Evolutionary conservation across 2,113 vertebrate species (phyloP).

Genomic region (Neomonachus schauinslandi): DNA sequence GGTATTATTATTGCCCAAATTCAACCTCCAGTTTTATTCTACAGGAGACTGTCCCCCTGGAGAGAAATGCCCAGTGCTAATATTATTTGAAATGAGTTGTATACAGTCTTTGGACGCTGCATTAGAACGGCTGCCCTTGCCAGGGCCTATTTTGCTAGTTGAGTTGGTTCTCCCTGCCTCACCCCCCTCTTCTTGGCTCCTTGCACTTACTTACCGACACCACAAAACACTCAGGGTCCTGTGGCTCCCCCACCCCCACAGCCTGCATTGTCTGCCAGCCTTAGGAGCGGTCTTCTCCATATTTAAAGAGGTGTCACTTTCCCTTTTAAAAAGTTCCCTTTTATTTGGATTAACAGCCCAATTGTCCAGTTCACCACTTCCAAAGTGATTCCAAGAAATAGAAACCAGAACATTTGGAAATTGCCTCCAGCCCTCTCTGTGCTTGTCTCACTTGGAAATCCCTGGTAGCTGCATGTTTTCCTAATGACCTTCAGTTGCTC

Average conservation of each 20-base stretch:
- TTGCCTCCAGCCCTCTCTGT: background rate
- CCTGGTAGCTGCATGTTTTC: conserved; percentile 1
- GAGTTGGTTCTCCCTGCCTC: background rate
- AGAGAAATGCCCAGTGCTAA: background rate
- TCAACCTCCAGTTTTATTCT: background rate
- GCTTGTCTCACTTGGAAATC: background rate
- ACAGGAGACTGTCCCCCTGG: background rate
- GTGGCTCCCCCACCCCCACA: accelerated
- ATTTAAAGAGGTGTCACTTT: background rate
- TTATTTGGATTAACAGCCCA: conserved; percentile 29
- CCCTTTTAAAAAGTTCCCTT: background rate
- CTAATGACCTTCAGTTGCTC: conserved; percentile 49
- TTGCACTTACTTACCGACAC: background rate
- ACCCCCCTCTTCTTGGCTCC: background rate
- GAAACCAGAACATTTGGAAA: conserved; percentile 43
- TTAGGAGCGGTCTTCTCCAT: background rate
- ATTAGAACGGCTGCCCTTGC: background rate
- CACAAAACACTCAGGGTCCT: background rate
- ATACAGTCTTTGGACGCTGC: background rate
- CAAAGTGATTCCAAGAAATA: conserved; percentile 19
- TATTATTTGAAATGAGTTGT: background rate
- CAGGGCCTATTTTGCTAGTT: background rate
- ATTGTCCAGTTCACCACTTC: background rate
- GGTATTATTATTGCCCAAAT: background rate
- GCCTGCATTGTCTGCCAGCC: background rate